These are phyloP conservation scores for Araneus ventricosus DNA, from an alignment of 1,140 invertebrate genomes.

Conservation along the genomic window DNA sequence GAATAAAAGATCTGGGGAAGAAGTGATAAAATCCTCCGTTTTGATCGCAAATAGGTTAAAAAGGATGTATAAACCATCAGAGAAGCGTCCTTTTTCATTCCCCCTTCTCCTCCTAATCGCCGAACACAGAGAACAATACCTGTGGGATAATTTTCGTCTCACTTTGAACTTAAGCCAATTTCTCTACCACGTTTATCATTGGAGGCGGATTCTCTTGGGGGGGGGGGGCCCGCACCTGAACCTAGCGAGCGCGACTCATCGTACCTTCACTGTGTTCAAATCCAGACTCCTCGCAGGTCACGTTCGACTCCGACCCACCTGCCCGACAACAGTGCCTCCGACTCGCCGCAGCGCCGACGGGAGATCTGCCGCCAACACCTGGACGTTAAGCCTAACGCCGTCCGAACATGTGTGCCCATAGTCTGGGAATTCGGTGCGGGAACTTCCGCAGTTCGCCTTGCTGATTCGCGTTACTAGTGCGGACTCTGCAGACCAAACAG, in stretches of 20 bases:
- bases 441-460: not conserved
- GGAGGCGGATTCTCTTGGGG: not conserved
- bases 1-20: conserved; percentile 46
- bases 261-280: conserved; percentile 3
- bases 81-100: conserved; percentile 7
- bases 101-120: not conserved
- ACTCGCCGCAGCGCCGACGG: conserved; percentile 1
- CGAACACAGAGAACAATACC: conserved; percentile 40
- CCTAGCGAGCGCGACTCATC: not conserved
- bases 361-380: not conserved
- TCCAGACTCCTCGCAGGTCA: not conserved
- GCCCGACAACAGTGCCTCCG: not conserved
- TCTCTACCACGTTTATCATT: conserved; percentile 43
- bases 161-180: conserved; percentile 47
- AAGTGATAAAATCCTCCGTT: not conserved
- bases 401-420: not conserved
- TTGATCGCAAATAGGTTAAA: conserved; percentile 52
- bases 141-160: conserved; percentile 13
- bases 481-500: too few relatives aligned
- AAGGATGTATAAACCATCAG: conserved; percentile 25
- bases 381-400: conserved; percentile 39
- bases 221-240: not conserved
- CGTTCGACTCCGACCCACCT: too few relatives aligned
- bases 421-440: not conserved
- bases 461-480: not conserved